phyloP scores from a whole-genome alignment of 2,113 vertebrate species.

The Salvelinus fontinalis region DNA sequence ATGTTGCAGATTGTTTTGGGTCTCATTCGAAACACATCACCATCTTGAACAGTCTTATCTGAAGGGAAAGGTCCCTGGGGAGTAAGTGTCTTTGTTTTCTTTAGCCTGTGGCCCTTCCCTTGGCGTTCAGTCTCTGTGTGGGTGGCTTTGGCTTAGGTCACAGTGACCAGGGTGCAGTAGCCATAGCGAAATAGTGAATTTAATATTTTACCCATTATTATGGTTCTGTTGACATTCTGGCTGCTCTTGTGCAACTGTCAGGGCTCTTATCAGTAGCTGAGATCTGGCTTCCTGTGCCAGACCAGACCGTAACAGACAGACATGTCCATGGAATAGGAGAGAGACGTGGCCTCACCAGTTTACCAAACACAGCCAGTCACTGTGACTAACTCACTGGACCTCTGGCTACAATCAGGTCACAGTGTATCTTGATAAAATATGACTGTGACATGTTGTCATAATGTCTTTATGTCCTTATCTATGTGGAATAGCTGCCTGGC shows the following conservation, averaged over 20 bases:
- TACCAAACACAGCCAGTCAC: too few species aligned
- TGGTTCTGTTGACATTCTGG: conserved; percentile 22
- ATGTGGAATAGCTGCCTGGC: neutral
- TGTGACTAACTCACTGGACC: too few species aligned
- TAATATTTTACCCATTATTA: conserved; percentile 32
- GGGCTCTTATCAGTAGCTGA: conserved; percentile 9
- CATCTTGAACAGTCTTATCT: conserved; percentile 3
- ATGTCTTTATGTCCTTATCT: conserved; percentile 1
- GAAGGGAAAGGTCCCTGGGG: neutral
- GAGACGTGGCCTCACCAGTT: neutral
- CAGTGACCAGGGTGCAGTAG: neutral
- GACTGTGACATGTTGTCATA: neutral
- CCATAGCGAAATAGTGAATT: conserved; percentile 32
- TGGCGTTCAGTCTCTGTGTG: conserved; percentile 12
- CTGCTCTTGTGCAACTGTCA: conserved; percentile 22
- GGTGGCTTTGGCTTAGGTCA: neutral
- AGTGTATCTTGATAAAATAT: neutral
- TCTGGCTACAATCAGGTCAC: neutral
- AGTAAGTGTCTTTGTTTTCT: conserved; percentile 8
- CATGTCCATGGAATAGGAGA: neutral
- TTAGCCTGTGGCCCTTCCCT: conserved; percentile 8
- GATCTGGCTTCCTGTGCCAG: neutral
- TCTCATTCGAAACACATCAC: conserved; percentile 5
- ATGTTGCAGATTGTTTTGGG: conserved; percentile 2
- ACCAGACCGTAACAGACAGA: neutral